Evolutionary conservation across 2,113 vertebrate species (phyloP), one percentile per base, ranked within the genome.

Genomic region (Amazona vittata): DNA sequence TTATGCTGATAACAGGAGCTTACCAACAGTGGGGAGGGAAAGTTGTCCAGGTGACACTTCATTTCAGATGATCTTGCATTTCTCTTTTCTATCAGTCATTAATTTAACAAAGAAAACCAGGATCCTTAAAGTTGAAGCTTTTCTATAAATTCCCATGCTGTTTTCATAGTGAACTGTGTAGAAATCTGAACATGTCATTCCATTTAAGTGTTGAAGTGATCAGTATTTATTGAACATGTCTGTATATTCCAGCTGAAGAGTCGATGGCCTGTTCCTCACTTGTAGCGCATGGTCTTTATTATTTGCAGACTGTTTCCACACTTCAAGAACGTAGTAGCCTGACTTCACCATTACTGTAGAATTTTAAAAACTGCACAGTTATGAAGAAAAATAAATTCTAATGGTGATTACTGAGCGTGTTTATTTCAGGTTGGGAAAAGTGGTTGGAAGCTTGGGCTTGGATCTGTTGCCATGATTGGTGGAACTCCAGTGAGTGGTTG

Each of bases 311-410:
- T 93, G 19, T 95, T 97, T 85, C 73, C 93, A 95, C 75, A 52
- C 78, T 60, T 94, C 82, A 86, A 96, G 82, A 85, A 94, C 68
- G 2, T 80, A 68, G 49, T 83, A 81, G 81, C 81, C 83, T 89
- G 64, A 80, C 59, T 91, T 90, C 74, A 85, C 89, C 83, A 75
- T 83, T 95, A 86, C 80, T 93, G 84, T 97, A 78, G 90, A 83
- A 85, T 97, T 96, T 98, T 94, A 94, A 97, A 62, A 83, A 88
- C 92, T 65, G 84, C 84, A 93, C 79, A 93, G 75, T 95, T 88
- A 94, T 3, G 26, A 93, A 94, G 47, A 96, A 83, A 86, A 96
- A 97, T 97, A 97, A 97, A 97, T 39, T 86, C 79, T 95, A 90
- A 95, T 81, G 83, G 86, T 75, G 80, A 83, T 52, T 35, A n/a